Base-by-base conservation (phyloP, 2,888 invertebrate genomes). In the Ectemnius lituratus region DNA sequence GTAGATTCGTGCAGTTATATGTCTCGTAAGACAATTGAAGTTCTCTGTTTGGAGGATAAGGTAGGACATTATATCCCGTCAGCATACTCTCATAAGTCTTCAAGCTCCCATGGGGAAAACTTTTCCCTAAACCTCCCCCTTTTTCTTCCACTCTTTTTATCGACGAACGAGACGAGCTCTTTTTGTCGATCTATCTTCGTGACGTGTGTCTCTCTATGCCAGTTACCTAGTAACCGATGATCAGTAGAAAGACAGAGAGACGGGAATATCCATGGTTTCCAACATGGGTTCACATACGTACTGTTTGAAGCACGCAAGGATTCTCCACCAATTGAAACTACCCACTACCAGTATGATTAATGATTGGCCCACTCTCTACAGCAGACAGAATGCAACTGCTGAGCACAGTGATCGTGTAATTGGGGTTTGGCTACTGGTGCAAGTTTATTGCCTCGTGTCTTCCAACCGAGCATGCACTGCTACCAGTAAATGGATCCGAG, bases 61-160 rank as follows among this genome's bases (percentile, higher is more conserved):
- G 6, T 11, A 37, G 37, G 11, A 37, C 37, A 37, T 37, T 37
- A 16, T 16, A 16, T 52, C 52, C 52, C 16, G 52, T 52, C 52
- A 52, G 52, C 52, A 52, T 52, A 13, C 14, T 52, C 52, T 52
- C 16, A 52, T 52, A 52, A 52, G n/a, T 52, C n/a, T 52, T 4
- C 16, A 4, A 52, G 52, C 16, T 52, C 52, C 52, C 52, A 52
- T 14, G 52, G 16, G 52, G 16, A 13, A 52, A 16, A 16, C 16
- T 52, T 52, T 52, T 52, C 13, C 37, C 37, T 1, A 6, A 37
- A 37, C 37, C 16, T 11, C 6, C n/a, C 52, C 52, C 16, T 16
- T 14, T 52, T n/a, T 0, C 52, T 6, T 16, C 52, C 13, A n/a
- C 52, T 52, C 52, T 52, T 52, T 52, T 52, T 52, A 11, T 11